Percentiles rank a stretch among this genome's conserved stretches.
phyloP scores from a whole-genome alignment of 2,113 vertebrate genomes.

The Progne subis region DNA sequence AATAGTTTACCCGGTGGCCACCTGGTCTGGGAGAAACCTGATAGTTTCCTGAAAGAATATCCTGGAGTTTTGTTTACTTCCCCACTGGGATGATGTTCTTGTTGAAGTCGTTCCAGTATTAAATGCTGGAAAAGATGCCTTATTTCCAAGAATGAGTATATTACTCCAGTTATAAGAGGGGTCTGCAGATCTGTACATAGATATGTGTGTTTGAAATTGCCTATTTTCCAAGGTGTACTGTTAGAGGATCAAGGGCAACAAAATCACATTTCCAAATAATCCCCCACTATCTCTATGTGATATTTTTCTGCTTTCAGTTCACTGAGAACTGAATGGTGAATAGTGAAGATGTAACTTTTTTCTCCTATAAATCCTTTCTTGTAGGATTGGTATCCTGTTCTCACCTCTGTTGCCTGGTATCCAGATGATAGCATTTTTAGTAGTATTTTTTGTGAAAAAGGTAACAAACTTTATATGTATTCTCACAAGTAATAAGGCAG shows the following conservation, averaged over 20 bases:
- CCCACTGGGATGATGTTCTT: not conserved
- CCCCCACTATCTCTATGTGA: not conserved
- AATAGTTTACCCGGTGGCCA: not conserved
- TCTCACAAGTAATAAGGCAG: not conserved
- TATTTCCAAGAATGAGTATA: not conserved
- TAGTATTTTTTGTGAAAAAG: constrained; percentile 92
- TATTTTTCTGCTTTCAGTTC: not conserved
- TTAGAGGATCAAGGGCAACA: not conserved
- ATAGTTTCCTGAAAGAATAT: not conserved
- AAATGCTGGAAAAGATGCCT: not conserved
- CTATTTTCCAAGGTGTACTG: not conserved
- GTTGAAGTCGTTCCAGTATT: not conserved
- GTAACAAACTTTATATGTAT: constrained; percentile 68
- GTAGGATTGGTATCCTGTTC: constrained; percentile 94
- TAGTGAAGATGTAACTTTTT: not conserved
- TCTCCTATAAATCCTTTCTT: not conserved
- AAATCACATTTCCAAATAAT: not conserved
- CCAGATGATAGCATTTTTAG: constrained; percentile 85
- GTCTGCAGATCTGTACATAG: not conserved
- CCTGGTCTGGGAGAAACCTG: not conserved
- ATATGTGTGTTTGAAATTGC: not conserved
- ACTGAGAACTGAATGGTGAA: not conserved
- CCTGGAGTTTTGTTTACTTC: not conserved
- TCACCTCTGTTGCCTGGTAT: constrained; percentile 91
- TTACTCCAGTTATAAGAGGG: not conserved